Conservation (phyloP, 2,113 vertebrate genomes). For the Perca schrenkii region DNA sequence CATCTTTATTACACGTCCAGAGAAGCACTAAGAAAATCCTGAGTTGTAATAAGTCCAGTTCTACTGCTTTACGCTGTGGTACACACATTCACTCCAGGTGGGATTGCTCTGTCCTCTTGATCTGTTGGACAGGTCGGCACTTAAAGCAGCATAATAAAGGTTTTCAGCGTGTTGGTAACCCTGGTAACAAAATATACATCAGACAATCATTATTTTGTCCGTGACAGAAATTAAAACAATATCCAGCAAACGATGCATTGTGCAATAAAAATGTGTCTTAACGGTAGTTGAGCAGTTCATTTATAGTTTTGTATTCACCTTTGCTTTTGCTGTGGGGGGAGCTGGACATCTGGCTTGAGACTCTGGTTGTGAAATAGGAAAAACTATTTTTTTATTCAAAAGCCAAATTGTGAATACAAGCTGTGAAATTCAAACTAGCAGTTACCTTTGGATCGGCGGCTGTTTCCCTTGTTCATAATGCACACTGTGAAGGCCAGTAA, state of each 20-base stretch:
- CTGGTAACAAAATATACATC: background rate
- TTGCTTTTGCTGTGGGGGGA: background rate
- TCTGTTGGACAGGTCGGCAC: background rate
- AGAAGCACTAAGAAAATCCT: too few relatives aligned
- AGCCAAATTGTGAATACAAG: too few relatives aligned
- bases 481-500: conserved; percentile 10
- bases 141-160: background rate
- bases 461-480: background rate
- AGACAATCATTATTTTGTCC: too few relatives aligned
- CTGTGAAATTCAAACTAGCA: too few relatives aligned
- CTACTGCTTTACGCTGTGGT: conserved; percentile 29
- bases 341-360: background rate
- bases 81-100: background rate
- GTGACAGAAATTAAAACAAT: background rate
- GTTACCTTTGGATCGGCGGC: background rate
- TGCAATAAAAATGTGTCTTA: too few relatives aligned
- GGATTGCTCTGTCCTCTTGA: background rate
- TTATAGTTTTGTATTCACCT: background rate
- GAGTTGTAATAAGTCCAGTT: background rate
- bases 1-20: too few relatives aligned
- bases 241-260: background rate
- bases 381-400: background rate
- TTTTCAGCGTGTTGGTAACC: background rate
- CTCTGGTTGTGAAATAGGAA: background rate
- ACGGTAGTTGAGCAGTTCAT: too few relatives aligned